Evolutionary conservation across 2,113 vertebrate genomes (phyloP).

Genomic region (Phyllostomus hastatus): DNA sequence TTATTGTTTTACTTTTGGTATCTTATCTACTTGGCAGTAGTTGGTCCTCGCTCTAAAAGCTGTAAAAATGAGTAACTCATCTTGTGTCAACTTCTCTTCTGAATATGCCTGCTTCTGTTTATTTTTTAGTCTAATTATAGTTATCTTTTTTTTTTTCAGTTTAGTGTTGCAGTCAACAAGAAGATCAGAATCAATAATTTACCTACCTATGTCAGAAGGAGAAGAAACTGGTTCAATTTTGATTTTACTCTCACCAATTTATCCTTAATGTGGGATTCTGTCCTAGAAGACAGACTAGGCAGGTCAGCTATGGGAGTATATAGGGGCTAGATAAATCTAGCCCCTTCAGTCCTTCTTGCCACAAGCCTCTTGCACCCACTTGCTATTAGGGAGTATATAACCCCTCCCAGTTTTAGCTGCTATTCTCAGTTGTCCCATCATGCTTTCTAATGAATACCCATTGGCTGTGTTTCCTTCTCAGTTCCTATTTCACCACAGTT

Average conservation of each 20-base stretch:
- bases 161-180: neutral
- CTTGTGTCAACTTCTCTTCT: neutral
- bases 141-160: neutral
- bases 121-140: neutral
- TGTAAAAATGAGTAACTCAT: neutral
- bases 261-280: neutral
- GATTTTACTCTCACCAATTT: neutral
- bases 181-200: neutral
- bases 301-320: neutral
- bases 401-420: neutral
- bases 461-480: neutral
- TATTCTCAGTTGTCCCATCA: neutral
- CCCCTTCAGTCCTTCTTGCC: neutral
- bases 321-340: neutral
- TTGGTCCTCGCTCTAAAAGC: neutral
- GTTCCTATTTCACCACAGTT: neutral
- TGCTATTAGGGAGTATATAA: neutral
- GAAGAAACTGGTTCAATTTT: conserved; percentile 3
- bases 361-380: neutral
- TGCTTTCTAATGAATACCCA: neutral
- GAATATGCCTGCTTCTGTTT: neutral
- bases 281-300: neutral
- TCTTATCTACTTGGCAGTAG: neutral
- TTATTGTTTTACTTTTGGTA: neutral
- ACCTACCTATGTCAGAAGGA: neutral